Base-by-base conservation (phyloP, 2,797 vertebrate genomes). In the Pantherophis vulpinus region DNA sequence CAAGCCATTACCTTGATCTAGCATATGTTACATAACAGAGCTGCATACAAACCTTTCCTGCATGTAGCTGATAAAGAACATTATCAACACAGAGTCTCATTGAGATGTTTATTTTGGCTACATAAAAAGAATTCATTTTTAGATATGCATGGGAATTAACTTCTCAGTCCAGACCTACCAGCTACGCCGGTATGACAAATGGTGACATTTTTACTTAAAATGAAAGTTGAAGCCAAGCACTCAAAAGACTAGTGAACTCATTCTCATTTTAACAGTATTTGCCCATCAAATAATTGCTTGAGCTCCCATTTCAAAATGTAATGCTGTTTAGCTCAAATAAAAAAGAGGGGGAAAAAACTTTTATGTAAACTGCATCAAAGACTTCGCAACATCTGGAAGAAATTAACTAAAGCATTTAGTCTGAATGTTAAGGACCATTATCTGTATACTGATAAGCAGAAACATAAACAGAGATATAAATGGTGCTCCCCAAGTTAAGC, bases 351-450 rank as follows among this genome's bases (percentile, higher is more conserved):
- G 9, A 23, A 88, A 29, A 96, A 91, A 94, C 96, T 96, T 93
- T 92, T 92, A 93, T 92, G 94, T 92, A 90, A 97, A 96, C 90
- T 51, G 59, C 86, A 94, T 83, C 13, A 56, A 94, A 96, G 92
- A 94, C 59, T 87, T 93, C 95, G 93, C 96, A 97, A 97, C 97
- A 97, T 97, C 97, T 97, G 97, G 96, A 97, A 97, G 93, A 96
- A 27, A 91, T 97, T 96, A 97, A 91, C 2, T 25, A 79, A 96
- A 95, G 63, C 95, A 94, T 3, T 93, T 96, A 94, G 87, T 94
- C 96, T 94, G 95, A 95, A 97, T 96, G 93, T 94, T 91, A 95
- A 95, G 93, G 92, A 86, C 86, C 5, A 51, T 93, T 96, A 94
- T 96, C 94, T 95, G 0, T 0, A 1, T 88, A 93, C 59, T 0